phyloP scores from a whole-genome alignment of 2,888 invertebrate species.

The Drosophila merina region DNA sequence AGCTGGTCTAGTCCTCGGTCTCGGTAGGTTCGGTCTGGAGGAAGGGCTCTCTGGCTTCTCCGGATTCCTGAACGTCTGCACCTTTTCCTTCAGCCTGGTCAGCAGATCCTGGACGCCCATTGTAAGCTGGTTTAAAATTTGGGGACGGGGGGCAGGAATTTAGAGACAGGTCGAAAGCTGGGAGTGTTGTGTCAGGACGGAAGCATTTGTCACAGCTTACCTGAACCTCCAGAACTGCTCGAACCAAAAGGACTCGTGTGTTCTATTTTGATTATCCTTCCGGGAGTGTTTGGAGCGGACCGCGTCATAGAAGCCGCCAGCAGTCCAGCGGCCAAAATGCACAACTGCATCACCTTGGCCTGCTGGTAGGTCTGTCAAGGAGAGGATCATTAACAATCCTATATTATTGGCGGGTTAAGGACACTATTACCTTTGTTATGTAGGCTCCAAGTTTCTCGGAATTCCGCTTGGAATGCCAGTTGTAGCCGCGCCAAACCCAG shows the following conservation, averaged over 20 bases:
- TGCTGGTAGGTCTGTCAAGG: slow-evolving; percentile 69
- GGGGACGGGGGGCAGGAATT: not conserved
- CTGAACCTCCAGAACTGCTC: no score
- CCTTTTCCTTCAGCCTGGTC: slow-evolving; percentile 33
- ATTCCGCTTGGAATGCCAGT: slow-evolving; percentile 59
- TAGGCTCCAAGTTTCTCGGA: slow-evolving; percentile 54
- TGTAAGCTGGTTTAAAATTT: not conserved
- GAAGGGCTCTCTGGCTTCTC: not conserved
- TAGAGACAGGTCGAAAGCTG: not conserved
- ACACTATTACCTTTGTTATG: slow-evolving; percentile 33
- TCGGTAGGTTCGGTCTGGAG: not conserved
- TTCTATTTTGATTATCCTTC: slow-evolving; percentile 38
- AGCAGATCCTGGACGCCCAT: slow-evolving; percentile 54
- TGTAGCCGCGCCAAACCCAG: slow-evolving; percentile 67
- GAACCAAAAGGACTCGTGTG: no score
- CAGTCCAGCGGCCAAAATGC: slow-evolving; percentile 62
- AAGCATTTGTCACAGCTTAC: slow-evolving; percentile 16
- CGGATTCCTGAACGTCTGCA: slow-evolving; percentile 5
- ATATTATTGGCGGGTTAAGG: no score
- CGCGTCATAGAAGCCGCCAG: slow-evolving; percentile 38
- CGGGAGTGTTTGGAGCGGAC: not conserved
- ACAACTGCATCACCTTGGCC: slow-evolving; percentile 72
- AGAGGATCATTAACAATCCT: not conserved
- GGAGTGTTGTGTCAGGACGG: not conserved
- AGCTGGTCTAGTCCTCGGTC: not conserved